Evolutionary conservation across 2,113 vertebrate species (phyloP).

Genomic region (Hippopotamus amphibius): DNA sequence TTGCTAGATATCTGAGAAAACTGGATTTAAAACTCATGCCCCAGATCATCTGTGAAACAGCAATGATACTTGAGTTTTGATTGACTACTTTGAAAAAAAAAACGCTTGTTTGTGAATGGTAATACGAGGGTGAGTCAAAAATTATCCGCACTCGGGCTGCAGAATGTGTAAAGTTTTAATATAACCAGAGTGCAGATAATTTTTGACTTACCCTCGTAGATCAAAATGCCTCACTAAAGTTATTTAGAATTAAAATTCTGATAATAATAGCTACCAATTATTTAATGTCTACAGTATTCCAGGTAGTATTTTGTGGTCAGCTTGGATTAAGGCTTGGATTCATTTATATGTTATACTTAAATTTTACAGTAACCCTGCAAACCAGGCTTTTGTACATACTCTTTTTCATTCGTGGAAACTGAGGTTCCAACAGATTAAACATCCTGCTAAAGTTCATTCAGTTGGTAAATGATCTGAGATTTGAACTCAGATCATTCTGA

Average conservation of each 20-base stretch:
- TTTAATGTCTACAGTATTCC: neutral
- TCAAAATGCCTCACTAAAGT: neutral
- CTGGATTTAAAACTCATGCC: neutral
- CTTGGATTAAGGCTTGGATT: conserved; percentile 28
- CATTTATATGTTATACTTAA: neutral
- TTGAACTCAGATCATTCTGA: neutral
- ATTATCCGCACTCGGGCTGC: too few species aligned
- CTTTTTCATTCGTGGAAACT: neutral
- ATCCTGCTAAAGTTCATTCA: neutral
- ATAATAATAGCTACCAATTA: neutral
- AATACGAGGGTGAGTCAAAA: neutral
- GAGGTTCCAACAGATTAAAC: neutral
- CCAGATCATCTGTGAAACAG: neutral
- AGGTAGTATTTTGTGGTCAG: neutral
- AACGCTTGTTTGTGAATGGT: neutral
- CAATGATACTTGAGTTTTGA: conserved; percentile 16
- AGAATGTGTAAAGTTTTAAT: too few species aligned
- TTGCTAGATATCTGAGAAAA: neutral
- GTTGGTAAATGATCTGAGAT: neutral
- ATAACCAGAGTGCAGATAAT: too few species aligned
- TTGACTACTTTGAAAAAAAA: neutral
- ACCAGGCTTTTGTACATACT: neutral
- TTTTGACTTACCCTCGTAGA: neutral
- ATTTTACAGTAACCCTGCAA: neutral
- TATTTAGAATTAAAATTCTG: conserved; percentile 10